Evolutionary conservation across 2,797 vertebrate species (phyloP).

Genomic region (Psittacula echo): DNA sequence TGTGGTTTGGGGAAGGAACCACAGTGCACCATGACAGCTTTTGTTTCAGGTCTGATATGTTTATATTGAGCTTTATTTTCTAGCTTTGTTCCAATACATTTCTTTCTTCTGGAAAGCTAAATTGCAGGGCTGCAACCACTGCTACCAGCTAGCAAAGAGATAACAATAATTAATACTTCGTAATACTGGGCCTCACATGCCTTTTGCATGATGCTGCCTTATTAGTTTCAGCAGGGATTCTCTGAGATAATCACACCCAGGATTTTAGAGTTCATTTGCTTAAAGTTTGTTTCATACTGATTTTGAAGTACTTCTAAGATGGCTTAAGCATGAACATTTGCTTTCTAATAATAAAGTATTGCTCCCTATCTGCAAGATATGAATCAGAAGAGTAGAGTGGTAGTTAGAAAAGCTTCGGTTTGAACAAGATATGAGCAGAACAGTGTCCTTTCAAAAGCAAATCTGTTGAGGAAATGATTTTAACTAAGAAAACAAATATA

Average conservation of each 20-base stretch:
- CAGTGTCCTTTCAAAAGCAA: constrained; percentile 19
- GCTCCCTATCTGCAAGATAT: neutral
- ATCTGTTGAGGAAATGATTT: constrained; percentile 54
- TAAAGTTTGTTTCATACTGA: neutral
- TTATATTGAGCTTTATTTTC: neutral
- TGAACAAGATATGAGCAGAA: neutral
- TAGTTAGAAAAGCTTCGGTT: neutral
- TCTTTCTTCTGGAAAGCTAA: constrained; percentile 12
- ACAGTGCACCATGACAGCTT: neutral
- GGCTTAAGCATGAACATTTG: neutral
- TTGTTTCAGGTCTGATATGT: neutral
- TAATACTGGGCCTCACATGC: constrained; percentile 10
- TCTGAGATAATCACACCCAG: constrained; percentile 30
- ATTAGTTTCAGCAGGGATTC: constrained; percentile 56
- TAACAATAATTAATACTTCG: constrained; percentile 57
- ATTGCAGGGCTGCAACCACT: constrained; percentile 35
- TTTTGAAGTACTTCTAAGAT: neutral
- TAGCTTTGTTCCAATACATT: neutral
- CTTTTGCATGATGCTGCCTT: constrained; percentile 24
- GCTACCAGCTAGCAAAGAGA: constrained; percentile 6
- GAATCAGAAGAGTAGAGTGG: neutral
- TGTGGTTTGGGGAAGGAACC: neutral
- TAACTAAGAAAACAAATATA: constrained; percentile 50
- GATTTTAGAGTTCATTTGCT: constrained; percentile 34
- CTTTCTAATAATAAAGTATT: neutral